phyloP scores from a whole-genome alignment of 2,113 vertebrate genomes.

The Loxodonta africana region DNA sequence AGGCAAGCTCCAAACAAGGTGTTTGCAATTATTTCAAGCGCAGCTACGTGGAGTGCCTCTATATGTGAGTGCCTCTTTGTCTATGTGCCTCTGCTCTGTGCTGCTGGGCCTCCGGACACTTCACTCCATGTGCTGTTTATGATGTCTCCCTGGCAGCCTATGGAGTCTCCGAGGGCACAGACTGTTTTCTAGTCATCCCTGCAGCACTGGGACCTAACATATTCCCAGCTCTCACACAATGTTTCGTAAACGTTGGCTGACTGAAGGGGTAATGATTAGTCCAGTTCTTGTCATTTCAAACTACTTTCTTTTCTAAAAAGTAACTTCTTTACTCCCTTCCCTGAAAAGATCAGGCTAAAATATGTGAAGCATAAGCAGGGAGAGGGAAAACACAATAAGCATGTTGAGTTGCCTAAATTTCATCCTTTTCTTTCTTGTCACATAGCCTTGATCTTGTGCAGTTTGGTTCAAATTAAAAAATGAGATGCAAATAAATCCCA shows the following conservation, averaged over 20 bases:
- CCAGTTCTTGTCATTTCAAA: background rate
- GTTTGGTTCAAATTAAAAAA: background rate
- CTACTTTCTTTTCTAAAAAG: background rate
- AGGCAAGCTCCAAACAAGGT: background rate
- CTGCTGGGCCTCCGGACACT: background rate
- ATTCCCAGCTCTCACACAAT: too few relatives aligned
- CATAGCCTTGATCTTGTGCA: background rate
- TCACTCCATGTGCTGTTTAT: background rate
- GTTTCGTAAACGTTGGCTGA: background rate
- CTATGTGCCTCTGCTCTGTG: background rate
- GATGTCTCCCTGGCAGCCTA: background rate
- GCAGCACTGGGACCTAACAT: background rate
- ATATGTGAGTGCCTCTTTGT: too few relatives aligned
- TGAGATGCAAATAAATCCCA: background rate
- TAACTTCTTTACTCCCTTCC: background rate
- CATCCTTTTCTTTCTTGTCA: background rate
- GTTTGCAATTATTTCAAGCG: background rate
- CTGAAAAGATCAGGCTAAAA: conserved; percentile 18
- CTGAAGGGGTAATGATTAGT: background rate
- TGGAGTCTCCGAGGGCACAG: background rate
- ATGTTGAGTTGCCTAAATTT: conserved; percentile 2
- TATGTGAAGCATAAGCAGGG: background rate
- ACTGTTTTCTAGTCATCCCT: background rate
- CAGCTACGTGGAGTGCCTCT: background rate
- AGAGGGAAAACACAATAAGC: conserved; percentile 8